phyloP scores from a whole-genome alignment of 2,888 invertebrate species.

The Zygogramma bicolorata region DNA sequence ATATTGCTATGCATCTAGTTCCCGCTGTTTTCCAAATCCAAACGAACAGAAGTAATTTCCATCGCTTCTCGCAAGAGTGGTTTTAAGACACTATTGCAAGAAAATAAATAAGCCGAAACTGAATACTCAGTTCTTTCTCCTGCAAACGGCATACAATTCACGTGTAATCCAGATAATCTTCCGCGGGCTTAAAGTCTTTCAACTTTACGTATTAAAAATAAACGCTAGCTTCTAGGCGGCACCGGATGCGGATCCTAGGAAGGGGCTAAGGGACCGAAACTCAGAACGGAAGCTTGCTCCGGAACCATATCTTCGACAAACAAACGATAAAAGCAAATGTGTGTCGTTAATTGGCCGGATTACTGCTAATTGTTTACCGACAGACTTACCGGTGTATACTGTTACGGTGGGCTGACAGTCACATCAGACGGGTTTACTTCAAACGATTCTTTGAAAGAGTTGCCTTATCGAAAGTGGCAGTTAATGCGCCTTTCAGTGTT shows the following conservation, averaged over 20 bases:
- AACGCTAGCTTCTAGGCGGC: constrained; percentile 25
- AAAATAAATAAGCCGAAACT: constrained; percentile 2
- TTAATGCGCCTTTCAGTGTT: neutral
- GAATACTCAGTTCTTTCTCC: constrained; percentile 9
- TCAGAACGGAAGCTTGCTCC: constrained; percentile 22
- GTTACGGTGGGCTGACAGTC: constrained; percentile 2
- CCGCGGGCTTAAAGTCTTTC: constrained; percentile 31
- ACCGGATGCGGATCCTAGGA: constrained; percentile 25
- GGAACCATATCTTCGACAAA: constrained; percentile 48
- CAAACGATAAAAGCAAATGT: constrained; percentile 52
- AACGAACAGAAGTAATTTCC: neutral
- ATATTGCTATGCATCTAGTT: neutral
- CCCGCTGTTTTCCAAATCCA: constrained; percentile 3
- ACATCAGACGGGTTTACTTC: neutral
- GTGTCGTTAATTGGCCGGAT: constrained; percentile 51
- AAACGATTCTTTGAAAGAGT: neutral
- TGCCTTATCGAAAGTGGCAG: neutral
- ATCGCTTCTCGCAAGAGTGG: neutral
- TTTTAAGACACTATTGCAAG: neutral
- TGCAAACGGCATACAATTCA: constrained; percentile 13
- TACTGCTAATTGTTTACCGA: constrained; percentile 44
- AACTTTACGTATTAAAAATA: constrained; percentile 39
- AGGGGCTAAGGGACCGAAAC: neutral
- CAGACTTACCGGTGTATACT: constrained; percentile 4
- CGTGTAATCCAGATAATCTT: constrained; percentile 34